These are phyloP conservation scores for Smutsia gigantea DNA, from an alignment of 2,797 vertebrate genomes.

Conservation along the genomic window DNA sequence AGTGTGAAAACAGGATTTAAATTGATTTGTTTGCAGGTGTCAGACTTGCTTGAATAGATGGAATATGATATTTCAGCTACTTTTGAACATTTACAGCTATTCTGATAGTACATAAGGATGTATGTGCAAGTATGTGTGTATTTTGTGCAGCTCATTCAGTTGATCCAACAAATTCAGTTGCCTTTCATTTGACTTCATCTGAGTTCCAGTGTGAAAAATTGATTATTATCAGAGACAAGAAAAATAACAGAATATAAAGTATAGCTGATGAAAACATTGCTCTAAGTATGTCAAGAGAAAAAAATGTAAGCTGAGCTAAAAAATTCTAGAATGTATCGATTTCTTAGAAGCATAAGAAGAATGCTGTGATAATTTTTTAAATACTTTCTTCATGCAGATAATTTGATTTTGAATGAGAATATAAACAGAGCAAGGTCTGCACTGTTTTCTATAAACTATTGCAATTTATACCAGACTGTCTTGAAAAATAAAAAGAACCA, in stretches of 20 bases:
- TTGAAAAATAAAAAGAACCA: background rate
- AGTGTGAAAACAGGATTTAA: constrained; percentile 54
- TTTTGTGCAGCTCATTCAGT: background rate
- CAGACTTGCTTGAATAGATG: background rate
- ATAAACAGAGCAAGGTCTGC: constrained; percentile 33
- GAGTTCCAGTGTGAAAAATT: constrained; percentile 68
- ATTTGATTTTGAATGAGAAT: constrained; percentile 31
- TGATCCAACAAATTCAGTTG: constrained; percentile 11
- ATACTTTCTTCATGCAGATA: background rate
- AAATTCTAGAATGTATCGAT: constrained; percentile 57
- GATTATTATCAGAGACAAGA: constrained; percentile 71
- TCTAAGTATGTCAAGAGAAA: constrained; percentile 56
- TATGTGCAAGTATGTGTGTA: background rate
- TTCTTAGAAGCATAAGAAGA: constrained; percentile 69
- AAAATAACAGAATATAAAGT: constrained; percentile 64
- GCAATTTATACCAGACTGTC: background rate
- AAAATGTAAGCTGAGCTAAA: constrained; percentile 37
- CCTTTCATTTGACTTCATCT: constrained; percentile 62
- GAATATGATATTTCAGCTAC: constrained; percentile 2
- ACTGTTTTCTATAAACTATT: background rate
- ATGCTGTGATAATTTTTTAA: constrained; percentile 59
- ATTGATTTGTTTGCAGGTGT: background rate
- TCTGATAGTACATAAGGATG: background rate
- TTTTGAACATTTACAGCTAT: constrained; percentile 47
- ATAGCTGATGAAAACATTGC: constrained; percentile 62